Evolutionary conservation across 2,888 invertebrate species (phyloP).

Genomic region (Sesia apiformis): DNA sequence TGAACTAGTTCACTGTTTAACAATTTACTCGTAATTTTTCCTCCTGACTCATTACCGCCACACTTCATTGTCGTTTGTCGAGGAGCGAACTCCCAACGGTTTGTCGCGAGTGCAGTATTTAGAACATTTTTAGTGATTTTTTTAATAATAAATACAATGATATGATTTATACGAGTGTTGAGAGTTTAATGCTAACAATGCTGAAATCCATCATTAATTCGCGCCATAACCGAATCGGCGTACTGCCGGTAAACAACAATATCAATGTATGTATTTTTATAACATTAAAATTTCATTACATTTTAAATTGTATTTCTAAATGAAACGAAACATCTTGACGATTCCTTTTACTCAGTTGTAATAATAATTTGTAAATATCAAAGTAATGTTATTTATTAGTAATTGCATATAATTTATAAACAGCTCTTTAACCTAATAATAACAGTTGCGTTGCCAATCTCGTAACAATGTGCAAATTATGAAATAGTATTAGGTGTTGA

Average conservation of each 20-base stretch:
- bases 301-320: too few relatives aligned
- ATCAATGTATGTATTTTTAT: slow-evolving; percentile 14
- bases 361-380: neutral
- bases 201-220: slow-evolving; percentile 37
- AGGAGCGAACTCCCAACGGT: neutral
- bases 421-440: neutral
- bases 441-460: too few relatives aligned
- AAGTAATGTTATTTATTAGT: neutral
- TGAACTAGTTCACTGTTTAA: slow-evolving; percentile 43
- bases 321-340: too few relatives aligned
- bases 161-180: neutral
- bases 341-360: neutral
- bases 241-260: slow-evolving; percentile 8
- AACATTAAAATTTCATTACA: neutral
- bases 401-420: neutral
- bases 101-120: neutral
- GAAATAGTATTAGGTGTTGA: too few relatives aligned
- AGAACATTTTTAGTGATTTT: neutral
- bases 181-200: slow-evolving; percentile 26
- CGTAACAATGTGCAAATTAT: too few relatives aligned
- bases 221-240: slow-evolving; percentile 16
- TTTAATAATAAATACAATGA: neutral
- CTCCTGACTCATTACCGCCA: slow-evolving; percentile 44
- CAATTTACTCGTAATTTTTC: slow-evolving; percentile 55
- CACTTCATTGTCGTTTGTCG: neutral